phyloP scores from a whole-genome alignment of 2,113 vertebrate species.

The Lichenostomus cassidix region DNA sequence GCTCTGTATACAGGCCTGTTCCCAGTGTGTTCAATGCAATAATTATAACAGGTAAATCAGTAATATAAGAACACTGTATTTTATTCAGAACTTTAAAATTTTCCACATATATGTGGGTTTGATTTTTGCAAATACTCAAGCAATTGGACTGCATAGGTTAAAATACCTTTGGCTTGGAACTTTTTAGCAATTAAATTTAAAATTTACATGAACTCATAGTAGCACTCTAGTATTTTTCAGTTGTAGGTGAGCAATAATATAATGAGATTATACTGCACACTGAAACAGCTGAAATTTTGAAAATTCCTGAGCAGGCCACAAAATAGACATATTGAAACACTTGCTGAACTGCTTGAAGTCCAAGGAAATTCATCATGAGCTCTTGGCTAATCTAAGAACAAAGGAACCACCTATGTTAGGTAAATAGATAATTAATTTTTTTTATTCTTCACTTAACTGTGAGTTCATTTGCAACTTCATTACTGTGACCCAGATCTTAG shows the following conservation, averaged over 20 bases:
- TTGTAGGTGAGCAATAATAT: not conserved
- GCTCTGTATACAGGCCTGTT: not conserved
- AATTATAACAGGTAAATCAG: not conserved
- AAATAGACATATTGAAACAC: not conserved
- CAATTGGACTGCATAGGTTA: not conserved
- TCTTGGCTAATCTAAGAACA: slow-evolving; percentile 8
- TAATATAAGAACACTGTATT: not conserved
- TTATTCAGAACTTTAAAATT: not conserved
- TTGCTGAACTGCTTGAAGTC: not conserved
- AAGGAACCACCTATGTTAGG: not conserved
- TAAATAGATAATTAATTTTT: slow-evolving; percentile 39
- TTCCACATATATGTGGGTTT: not conserved
- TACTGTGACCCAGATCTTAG: not conserved
- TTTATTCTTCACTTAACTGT: not conserved
- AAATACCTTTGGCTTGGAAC: not conserved
- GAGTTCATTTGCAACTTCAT: not conserved
- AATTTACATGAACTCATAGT: not conserved
- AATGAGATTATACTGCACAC: not conserved
- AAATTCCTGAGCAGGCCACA: not conserved
- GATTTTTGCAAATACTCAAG: not conserved
- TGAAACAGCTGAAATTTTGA: not conserved
- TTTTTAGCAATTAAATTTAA: not conserved
- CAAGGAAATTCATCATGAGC: not conserved
- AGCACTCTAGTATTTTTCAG: not conserved
- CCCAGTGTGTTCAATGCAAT: not conserved